Conservation (phyloP, 2,797 vertebrate genomes). For the Buphagus erythrorhynchus region DNA sequence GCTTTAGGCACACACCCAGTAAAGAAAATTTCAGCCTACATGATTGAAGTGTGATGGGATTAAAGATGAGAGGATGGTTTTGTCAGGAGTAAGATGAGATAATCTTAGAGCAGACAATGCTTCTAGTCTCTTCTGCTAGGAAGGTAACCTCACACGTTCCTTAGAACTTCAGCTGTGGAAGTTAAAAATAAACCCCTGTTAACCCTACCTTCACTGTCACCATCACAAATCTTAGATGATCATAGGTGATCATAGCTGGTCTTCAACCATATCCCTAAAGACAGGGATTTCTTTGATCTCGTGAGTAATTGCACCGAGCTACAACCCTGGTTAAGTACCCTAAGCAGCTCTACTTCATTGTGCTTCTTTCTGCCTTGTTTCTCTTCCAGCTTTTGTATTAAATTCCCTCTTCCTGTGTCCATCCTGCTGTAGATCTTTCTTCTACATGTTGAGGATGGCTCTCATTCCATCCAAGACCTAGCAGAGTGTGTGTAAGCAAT, state of each 20-base stretch:
- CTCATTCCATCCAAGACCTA: background rate
- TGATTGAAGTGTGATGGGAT: constrained; percentile 54
- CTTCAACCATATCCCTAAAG: background rate
- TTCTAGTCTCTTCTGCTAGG: background rate
- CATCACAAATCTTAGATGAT: too few species aligned
- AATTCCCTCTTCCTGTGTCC: background rate
- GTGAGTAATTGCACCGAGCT: background rate
- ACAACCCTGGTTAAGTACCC: background rate
- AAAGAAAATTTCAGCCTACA: constrained; percentile 28
- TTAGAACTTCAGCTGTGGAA: background rate
- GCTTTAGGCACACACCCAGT: constrained; percentile 51
- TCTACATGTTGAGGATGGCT: background rate
- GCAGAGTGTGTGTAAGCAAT: background rate
- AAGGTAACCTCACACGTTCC: background rate
- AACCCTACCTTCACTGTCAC: background rate
- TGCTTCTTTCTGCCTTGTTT: background rate
- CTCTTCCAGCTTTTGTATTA: background rate
- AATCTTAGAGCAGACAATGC: constrained; percentile 1
- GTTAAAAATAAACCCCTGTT: background rate
- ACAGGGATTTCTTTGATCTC: background rate
- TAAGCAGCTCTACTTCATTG: background rate
- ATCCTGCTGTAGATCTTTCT: background rate
- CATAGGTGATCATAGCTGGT: background rate
- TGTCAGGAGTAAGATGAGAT: background rate
- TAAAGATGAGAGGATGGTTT: constrained; percentile 44